Base-by-base conservation (phyloP, 1,140 invertebrate genomes). In the Homalodisca vitripennis region DNA sequence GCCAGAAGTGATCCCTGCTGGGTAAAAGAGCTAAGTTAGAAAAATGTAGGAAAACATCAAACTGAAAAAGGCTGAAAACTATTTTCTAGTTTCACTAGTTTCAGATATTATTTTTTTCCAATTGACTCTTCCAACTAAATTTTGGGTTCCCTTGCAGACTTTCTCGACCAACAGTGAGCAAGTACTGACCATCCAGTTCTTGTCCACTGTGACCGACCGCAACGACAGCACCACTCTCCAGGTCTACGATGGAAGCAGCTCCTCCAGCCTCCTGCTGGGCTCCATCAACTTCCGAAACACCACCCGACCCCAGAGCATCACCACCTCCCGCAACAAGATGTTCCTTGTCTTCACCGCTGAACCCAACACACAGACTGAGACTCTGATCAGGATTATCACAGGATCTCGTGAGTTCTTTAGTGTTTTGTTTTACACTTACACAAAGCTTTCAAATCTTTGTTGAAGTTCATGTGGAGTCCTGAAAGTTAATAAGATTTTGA, bases 281-380 rank as follows among this genome's bases (percentile, higher is more conserved):
- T 80, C 79, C 1, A 87, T 93, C 75, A 79, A 78, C 67, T 84
- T 93, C 20, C 83, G 86, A 71, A 97, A 97, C 78, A 85, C 85
- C 51, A 94, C 93, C 0, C 82, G 92, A 71, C 92, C 92, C 0
- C 92, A 95, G 77, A 94, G 92, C 77, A 84, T 96, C 1, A 91
- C 91, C 0, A 90, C 89, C 0, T 90, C 88, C 0, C 81, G 85
- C 65, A 89, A 92, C 70, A 86, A 89, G 78, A 85, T 95, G 74
- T 92, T 87, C 74, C 84, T 96, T 0, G 85, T 86, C 74, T 94
- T 92, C 74, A 82, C 78, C 17, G 90, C 92, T 0, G 82, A 91
- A 73, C 81, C 88, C 0, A 80, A 85, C 62, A 87, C 87, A 12
- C 85, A 90, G 72, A 84, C 90, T 31, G 81, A 89, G 12, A 87